Conservation (phyloP, 2,888 invertebrate species). For the Meta bourneti region DNA sequence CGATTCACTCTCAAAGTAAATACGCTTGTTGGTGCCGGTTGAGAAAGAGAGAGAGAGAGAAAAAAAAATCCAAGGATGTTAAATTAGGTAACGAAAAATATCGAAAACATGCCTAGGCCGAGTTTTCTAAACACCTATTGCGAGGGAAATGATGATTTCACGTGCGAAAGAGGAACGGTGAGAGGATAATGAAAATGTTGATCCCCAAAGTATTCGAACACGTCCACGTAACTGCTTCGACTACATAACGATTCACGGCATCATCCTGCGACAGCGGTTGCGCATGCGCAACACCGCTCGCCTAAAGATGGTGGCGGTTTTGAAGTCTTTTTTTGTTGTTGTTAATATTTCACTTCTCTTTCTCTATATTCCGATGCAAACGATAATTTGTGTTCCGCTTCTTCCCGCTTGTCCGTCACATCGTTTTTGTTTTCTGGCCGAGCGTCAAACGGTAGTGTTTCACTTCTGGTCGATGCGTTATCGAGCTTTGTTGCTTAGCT, state of each 20-base stretch:
- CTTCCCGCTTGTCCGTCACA: slow-evolving; percentile 12
- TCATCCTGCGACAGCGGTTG: slow-evolving; percentile 73
- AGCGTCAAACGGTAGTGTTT: slow-evolving; percentile 62
- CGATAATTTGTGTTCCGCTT: neutral
- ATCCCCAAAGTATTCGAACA: slow-evolving; percentile 36
- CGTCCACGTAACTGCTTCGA: slow-evolving; percentile 27
- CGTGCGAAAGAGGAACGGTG: neutral
- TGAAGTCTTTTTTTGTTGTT: slow-evolving; percentile 41
- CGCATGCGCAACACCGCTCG: slow-evolving; percentile 67
- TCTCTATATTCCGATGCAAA: slow-evolving; percentile 5
- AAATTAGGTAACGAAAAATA: slow-evolving; percentile 69
- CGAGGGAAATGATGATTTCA: slow-evolving; percentile 60
- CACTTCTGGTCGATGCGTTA: slow-evolving; percentile 22
- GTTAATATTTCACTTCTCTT: neutral
- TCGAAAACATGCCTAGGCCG: slow-evolving; percentile 74
- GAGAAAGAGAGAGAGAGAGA: neutral
- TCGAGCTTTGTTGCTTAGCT: neutral
- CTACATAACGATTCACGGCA: slow-evolving; percentile 63
- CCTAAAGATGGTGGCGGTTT: slow-evolving; percentile 66
- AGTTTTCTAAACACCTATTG: slow-evolving; percentile 54
- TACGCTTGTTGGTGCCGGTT: neutral
- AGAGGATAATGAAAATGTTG: slow-evolving; percentile 24
- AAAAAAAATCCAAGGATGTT: neutral
- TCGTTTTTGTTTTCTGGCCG: neutral
- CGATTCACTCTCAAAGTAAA: neutral